Percentiles rank a stretch among this genome's conserved stretches.
These are phyloP conservation scores for Cichladusa arquata DNA, from an alignment of 2,113 vertebrate species.

Conservation along the genomic window DNA sequence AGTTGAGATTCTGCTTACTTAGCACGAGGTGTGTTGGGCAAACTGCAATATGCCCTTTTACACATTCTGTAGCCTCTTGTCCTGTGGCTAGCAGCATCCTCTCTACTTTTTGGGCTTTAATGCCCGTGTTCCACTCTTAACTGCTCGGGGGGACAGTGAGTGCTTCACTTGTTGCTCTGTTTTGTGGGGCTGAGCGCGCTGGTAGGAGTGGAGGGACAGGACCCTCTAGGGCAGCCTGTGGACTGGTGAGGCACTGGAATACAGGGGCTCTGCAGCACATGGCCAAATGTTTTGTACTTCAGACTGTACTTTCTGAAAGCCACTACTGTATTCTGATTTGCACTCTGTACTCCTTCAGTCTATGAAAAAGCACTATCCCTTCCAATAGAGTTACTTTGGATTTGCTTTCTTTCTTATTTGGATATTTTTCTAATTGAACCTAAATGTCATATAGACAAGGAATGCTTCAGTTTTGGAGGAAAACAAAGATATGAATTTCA, in stretches of 20 bases:
- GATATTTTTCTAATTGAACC: background rate
- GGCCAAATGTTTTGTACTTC: background rate
- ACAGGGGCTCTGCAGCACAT: background rate
- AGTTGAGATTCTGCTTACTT: background rate
- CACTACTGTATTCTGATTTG: background rate
- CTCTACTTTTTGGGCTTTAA: background rate
- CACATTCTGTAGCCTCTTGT: accelerated
- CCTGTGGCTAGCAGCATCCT: background rate
- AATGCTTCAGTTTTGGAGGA: background rate
- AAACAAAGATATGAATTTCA: background rate
- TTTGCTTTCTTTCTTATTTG: background rate
- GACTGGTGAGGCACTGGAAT: background rate
- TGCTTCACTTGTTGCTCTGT: background rate
- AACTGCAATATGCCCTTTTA: background rate
- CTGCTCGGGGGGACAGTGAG: background rate
- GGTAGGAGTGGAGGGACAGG: background rate
- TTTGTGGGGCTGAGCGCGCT: background rate
- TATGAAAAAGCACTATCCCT: background rate
- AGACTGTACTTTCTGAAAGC: background rate
- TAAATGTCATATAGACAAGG: background rate
- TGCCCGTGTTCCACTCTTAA: background rate
- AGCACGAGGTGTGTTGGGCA: background rate
- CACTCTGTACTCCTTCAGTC: background rate
- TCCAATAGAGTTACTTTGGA: background rate
- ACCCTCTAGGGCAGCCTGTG: background rate